phyloP scores from a whole-genome alignment of 2,113 vertebrate genomes.

The Polypterus bichir region DNA sequence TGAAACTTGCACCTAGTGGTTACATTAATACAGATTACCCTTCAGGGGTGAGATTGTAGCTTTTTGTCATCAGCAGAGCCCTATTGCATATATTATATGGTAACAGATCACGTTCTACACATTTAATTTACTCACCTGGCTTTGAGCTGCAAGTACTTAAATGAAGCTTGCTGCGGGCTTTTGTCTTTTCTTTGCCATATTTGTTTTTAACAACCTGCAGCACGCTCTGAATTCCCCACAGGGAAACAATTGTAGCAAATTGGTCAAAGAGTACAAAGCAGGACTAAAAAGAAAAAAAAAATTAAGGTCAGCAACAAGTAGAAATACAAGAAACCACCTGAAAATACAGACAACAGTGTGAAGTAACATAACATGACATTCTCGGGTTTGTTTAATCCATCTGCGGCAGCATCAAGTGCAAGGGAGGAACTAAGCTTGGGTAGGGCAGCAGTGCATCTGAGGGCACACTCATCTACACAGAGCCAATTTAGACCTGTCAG shows the following conservation, averaged over 20 bases:
- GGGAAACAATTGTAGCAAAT: neutral
- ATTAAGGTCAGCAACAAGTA: too few species aligned
- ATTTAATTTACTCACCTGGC: neutral
- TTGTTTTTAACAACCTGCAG: neutral
- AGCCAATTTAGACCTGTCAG: too few species aligned
- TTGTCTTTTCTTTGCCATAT: neutral
- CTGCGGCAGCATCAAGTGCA: too few species aligned
- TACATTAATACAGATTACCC: slow-evolving; percentile 1
- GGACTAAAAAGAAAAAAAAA: neutral
- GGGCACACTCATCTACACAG: too few species aligned
- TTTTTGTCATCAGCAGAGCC: neutral
- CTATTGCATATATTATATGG: neutral
- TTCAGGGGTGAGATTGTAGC: neutral
- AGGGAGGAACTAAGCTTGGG: too few species aligned
- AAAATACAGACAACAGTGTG: too few species aligned
- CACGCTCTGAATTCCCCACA: neutral
- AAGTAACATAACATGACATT: too few species aligned
- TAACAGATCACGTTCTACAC: neutral
- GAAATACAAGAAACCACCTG: too few species aligned
- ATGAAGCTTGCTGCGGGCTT: neutral
- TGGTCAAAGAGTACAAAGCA: slow-evolving; percentile 1
- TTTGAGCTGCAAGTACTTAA: neutral
- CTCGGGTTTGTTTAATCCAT: too few species aligned
- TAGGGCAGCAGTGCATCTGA: too few species aligned
- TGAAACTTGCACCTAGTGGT: neutral